Evolutionary conservation across 2,888 invertebrate species (phyloP), one percentile per base, ranked within the genome.

Genomic region (Thymelicus sylvestris): DNA sequence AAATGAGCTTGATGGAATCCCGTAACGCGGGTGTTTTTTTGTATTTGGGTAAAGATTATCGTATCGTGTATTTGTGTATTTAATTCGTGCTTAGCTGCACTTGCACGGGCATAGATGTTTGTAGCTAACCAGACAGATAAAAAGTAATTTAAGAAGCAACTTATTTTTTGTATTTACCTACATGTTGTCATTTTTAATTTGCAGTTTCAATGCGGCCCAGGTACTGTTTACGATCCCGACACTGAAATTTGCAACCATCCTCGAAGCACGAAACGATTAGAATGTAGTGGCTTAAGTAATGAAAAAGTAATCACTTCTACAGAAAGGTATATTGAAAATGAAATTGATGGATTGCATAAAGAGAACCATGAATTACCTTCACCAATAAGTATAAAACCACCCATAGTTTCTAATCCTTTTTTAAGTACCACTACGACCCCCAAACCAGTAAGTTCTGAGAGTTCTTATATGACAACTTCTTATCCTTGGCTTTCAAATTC

Each of bases 221-320:
- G 96, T 13, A 97, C 97, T 1, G 95, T 97, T 39, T 97, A 96
- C 82, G 96, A 97, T 81, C 95, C 95, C 52, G 92, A 95, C 39
- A 93, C 94, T 48, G 95, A 94, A 80, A 93, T 96, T 72, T 97
- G 97, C 82, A 96, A 96, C 79, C 95, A 96, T 84, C 95, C 97
- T 2, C 91, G 92, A 78, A 95, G 95, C 75, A 96, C 96, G 61
- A 96, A 95, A 71, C 94, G 97, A 74, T 85, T 93, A 50, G 96
- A 96, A 87, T 97, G 97, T 86, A 94, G 93, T 13, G 92, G 94
- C 8, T 80, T 72, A 59, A 72, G 31, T 52, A 61, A 52, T 75
- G 60, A 69, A 71, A 0, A 64, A 73, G 47, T 65, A 6, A 52
- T 59, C 6, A 6, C 78, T 50, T 60, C 74, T 12, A 71, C 61